Conservation (phyloP, 2,113 vertebrate genomes). For the Misgurnus anguillicaudatus region DNA sequence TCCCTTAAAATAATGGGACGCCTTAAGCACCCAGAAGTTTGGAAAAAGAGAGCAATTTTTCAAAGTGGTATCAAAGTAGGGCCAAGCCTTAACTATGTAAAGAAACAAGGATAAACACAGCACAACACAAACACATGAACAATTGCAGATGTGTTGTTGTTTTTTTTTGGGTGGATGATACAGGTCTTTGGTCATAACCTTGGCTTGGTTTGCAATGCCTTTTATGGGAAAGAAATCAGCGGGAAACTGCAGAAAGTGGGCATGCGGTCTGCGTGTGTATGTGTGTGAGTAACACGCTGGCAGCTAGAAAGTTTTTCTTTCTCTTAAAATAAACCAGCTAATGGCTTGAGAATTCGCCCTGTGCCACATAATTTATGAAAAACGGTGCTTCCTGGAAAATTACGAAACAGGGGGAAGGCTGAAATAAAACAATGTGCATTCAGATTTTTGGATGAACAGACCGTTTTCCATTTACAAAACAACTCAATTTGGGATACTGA, state of each 20-base stretch:
- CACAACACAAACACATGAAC: neutral
- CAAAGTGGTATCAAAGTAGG: neutral
- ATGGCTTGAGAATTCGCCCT: slow-evolving; percentile 50
- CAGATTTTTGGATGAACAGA: slow-evolving; percentile 13
- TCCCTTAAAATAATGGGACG: too few species aligned
- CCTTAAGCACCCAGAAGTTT: neutral
- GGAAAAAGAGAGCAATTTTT: too few species aligned
- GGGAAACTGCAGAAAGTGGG: slow-evolving; percentile 17
- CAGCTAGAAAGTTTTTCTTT: slow-evolving; percentile 45
- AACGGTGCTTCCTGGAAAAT: slow-evolving; percentile 45
- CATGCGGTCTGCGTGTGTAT: slow-evolving; percentile 12
- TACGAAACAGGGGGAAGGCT: slow-evolving; percentile 9
- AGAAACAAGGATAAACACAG: neutral
- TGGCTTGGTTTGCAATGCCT: slow-evolving; percentile 47
- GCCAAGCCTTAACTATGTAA: neutral
- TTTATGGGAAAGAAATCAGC: slow-evolving; percentile 59
- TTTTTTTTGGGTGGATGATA: slow-evolving; percentile 9
- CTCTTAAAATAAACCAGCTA: slow-evolving; percentile 52
- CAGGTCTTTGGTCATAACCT: slow-evolving; percentile 25
- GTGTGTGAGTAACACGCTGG: slow-evolving; percentile 32
- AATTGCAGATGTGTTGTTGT: neutral
- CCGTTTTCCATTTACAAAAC: slow-evolving; percentile 6
- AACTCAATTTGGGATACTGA: slow-evolving; percentile 8
- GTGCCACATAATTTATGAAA: slow-evolving; percentile 37
- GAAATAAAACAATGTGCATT: slow-evolving; percentile 32